Percentiles rank a stretch among this genome's conserved stretches.
Conservation (phyloP, 1,140 invertebrate genomes). For the Macrosteles quadrilineatus region DNA sequence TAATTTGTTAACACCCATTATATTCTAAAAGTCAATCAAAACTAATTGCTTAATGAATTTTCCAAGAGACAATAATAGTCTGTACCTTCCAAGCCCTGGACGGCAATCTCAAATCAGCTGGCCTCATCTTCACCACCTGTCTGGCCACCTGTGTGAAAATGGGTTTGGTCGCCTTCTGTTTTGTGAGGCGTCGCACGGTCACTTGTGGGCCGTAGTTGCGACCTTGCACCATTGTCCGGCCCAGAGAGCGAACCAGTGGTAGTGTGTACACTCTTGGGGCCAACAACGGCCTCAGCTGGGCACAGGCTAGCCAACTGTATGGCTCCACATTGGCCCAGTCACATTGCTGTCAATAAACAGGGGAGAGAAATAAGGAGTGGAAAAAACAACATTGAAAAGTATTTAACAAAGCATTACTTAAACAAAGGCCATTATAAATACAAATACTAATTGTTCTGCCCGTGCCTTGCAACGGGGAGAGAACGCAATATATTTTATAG, state of each 20-base stretch:
- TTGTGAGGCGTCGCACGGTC: slow-evolving; percentile 61
- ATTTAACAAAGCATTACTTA: too few species aligned
- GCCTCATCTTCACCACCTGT: slow-evolving; percentile 63
- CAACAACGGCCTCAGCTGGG: slow-evolving; percentile 57
- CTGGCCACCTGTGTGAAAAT: slow-evolving; percentile 66
- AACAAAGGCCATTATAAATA: too few species aligned
- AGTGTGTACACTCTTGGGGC: slow-evolving; percentile 64
- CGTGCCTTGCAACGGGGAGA: too few species aligned
- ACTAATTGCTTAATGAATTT: too few species aligned
- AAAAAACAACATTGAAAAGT: too few species aligned
- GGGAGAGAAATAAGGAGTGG: too few species aligned
- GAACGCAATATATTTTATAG: too few species aligned
- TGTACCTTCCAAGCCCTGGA: slow-evolving; percentile 66
- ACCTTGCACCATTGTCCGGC: slow-evolving; percentile 68
- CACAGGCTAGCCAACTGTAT: slow-evolving; percentile 53
- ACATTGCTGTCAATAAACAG: slow-evolving; percentile 44
- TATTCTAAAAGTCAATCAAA: too few species aligned
- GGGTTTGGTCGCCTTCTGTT: slow-evolving; percentile 57
- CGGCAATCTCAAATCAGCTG: slow-evolving; percentile 61
- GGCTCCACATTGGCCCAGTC: slow-evolving; percentile 49
- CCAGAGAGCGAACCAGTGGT: slow-evolving; percentile 63
- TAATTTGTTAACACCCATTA: too few species aligned
- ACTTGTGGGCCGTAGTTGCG: slow-evolving; percentile 69
- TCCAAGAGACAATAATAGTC: too few species aligned
- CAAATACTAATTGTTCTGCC: too few species aligned